phyloP scores from a whole-genome alignment of 2,888 invertebrate species.

The Axea sp. region DNA sequence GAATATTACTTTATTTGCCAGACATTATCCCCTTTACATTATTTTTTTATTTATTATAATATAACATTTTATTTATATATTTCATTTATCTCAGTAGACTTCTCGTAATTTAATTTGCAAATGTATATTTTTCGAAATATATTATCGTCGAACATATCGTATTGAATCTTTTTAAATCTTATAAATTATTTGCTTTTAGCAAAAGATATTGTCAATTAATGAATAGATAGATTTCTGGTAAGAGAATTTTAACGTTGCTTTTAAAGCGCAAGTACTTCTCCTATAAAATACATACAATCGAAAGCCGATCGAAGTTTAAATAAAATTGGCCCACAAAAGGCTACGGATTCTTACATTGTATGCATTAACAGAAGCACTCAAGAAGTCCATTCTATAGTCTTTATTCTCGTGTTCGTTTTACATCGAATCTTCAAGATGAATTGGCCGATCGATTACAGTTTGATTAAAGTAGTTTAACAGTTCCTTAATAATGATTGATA shows the following conservation, averaged over 20 bases:
- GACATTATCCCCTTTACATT: too few species aligned
- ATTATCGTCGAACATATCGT: too few species aligned
- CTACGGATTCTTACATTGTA: conserved; percentile 11
- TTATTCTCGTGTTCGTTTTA: conserved; percentile 32
- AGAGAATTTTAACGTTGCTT: conserved; percentile 13
- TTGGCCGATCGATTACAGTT: conserved; percentile 67
- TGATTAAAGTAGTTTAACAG: conserved; percentile 63
- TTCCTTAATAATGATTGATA: conserved; percentile 52
- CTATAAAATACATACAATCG: conserved; percentile 24
- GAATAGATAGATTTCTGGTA: conserved; percentile 7
- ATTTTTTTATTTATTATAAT: too few species aligned
- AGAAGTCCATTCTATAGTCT: conserved; percentile 19
- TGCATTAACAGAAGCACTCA: conserved; percentile 31
- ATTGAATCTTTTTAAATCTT: too few species aligned
- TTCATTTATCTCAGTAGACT: too few species aligned
- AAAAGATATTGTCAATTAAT: conserved; percentile 9
- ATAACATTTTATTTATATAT: too few species aligned
- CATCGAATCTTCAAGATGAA: conserved; percentile 61
- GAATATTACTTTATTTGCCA: too few species aligned
- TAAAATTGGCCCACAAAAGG: conserved; percentile 27
- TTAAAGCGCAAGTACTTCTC: conserved; percentile 5
- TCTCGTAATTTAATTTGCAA: too few species aligned
- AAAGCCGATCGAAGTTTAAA: conserved; percentile 26
- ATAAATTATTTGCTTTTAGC: too few species aligned
- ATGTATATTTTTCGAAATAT: too few species aligned